Evolutionary conservation across 2,888 invertebrate genomes (phyloP), one percentile per base, ranked within the genome.

Genomic region (Noctua fimbriata): DNA sequence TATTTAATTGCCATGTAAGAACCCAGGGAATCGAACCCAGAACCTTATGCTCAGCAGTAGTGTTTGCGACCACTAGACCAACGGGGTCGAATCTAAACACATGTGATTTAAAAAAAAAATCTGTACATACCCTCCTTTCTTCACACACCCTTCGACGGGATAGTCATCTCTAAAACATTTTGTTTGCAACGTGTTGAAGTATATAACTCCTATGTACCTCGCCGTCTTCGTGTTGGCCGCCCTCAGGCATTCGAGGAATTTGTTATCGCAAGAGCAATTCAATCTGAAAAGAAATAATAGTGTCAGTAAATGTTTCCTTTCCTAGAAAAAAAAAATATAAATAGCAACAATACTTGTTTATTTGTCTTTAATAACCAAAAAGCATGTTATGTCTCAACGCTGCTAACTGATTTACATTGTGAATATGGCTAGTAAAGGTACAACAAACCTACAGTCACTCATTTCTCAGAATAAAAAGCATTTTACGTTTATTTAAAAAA

Each of bases 111-210:
- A 14, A 7, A 63, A 36, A 58, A 9, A 47, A 1, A 3, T 58
- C 16, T 55, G 21, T 32, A 92, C 96, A 93, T 92, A 98, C 98
- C 97, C 97, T 92, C 97, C 95, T 83, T 93, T 94, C 87, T 93
- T 95, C 55, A 92, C 91, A 90, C 98, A 98, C 4, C 93, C 94
- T 0, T 91, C 92, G 47, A 97, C 94, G 1, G 97, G 98, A 89
- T 97, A 97, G 83, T 98, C 97, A 47, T 97, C 86, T 79, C 96
- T 96, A 91, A 96, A 98, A 93, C 98, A 98, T 90, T 97, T 93
- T 0, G 98, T 97, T 41, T 96, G 95, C 49, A 97, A 89, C 0
- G 93, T 93, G 75, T 97, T 97, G 92, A 97, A 98, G 90, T 97
- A 98, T 58, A 97, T 90, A 0, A 92, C 89, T 9, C 97, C 97